These are phyloP conservation scores for Lordiphosa collinella DNA, from an alignment of 1,140 invertebrate genomes.

Conservation along the genomic window DNA sequence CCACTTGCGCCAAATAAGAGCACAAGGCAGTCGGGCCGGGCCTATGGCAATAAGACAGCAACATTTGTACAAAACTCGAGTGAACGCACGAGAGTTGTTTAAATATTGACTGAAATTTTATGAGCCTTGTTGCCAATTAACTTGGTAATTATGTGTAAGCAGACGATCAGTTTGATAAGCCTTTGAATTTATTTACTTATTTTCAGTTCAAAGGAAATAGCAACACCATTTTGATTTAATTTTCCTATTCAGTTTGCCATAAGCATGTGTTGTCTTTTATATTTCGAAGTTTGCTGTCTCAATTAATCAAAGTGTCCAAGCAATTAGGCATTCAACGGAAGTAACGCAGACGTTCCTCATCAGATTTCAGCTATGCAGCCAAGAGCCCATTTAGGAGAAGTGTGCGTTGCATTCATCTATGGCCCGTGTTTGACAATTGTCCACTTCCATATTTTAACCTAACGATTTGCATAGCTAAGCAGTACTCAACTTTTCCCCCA, in stretches of 20 bases:
- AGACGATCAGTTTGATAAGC: too few relatives aligned
- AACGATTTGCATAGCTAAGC: conserved; percentile 19
- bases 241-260: not conserved
- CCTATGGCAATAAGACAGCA: conserved; percentile 7
- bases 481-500: conserved; percentile 1
- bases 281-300: too few relatives aligned
- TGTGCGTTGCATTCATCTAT: conserved; percentile 14
- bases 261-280: not conserved
- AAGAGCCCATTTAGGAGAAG: too few relatives aligned
- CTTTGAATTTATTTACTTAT: too few relatives aligned
- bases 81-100: not conserved
- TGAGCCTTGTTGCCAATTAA: conserved; percentile 48
- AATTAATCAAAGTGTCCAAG: conserved; percentile 15
- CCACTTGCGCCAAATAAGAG: conserved; percentile 44
- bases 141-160: not conserved
- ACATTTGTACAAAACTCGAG: not conserved
- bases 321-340: conserved; percentile 31
- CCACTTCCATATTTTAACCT: conserved; percentile 18
- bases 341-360: not conserved
- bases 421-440: conserved; percentile 36
- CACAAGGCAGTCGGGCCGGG: not conserved
- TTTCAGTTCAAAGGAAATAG: too few relatives aligned
- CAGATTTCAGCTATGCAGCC: too few relatives aligned
- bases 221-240: too few relatives aligned
- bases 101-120: conserved; percentile 52